These are phyloP conservation scores for Rhynchonycteris naso DNA, from an alignment of 2,797 vertebrate species.

Conservation along the genomic window DNA sequence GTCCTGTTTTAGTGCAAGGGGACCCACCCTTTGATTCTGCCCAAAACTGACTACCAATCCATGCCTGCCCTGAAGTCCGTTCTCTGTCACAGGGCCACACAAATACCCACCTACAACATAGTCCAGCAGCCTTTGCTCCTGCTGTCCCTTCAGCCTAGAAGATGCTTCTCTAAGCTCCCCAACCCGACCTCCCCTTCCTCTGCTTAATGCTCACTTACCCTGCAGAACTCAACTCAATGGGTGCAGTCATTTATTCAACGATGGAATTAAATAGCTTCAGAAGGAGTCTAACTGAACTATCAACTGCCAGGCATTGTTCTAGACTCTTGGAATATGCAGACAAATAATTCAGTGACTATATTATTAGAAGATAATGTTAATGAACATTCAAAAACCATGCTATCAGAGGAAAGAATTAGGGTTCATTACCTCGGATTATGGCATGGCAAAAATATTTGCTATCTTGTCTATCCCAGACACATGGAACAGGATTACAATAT, in stretches of 20 bases:
- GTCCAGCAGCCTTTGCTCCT: not conserved
- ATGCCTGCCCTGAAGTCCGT: not conserved
- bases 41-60: not conserved
- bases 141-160: not conserved
- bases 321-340: not conserved
- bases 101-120: accelerated
- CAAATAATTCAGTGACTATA: not conserved
- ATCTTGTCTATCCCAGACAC: not conserved
- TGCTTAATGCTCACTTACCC: not conserved
- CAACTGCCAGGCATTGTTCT: not conserved
- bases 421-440: not conserved
- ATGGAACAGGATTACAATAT: not conserved
- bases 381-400: not conserved
- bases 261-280: not conserved
- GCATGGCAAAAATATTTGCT: not conserved
- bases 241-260: not conserved
- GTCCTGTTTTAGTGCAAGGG: not conserved
- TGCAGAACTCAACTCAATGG: not conserved
- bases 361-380: not conserved
- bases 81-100: not conserved
- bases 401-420: not conserved
- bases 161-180: not conserved
- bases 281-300: not conserved
- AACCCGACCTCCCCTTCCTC: not conserved
- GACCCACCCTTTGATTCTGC: not conserved